A percentile compares a stretch with the other conserved stretches of the same genome.
Evolutionary conservation across 2,888 invertebrate species (phyloP).

Genomic region (Thymelicus sylvestris): DNA sequence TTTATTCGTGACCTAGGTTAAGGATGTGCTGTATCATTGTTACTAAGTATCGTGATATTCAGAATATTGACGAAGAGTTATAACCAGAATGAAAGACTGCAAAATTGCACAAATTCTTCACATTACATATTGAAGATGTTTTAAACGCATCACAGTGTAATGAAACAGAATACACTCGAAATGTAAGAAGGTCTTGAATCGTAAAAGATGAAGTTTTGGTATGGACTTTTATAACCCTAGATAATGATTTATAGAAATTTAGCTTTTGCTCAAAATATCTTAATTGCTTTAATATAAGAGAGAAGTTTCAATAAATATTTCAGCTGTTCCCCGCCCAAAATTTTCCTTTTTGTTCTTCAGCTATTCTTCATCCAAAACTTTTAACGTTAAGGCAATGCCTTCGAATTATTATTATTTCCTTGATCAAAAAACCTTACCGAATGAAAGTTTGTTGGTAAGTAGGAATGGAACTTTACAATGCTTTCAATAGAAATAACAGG

Average conservation of each 20-base stretch:
- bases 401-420: constrained; percentile 2
- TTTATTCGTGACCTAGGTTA: not conserved
- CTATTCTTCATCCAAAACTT: constrained; percentile 1
- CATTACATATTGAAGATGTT: too few species aligned
- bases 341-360: not conserved
- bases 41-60: not conserved
- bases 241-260: too few species aligned
- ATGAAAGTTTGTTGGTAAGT: constrained; percentile 2
- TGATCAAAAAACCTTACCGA: not conserved
- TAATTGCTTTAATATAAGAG: not conserved
- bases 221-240: too few species aligned
- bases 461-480: constrained; percentile 6
- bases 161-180: too few species aligned
- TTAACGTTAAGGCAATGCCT: not conserved
- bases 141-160: too few species aligned
- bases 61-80: not conserved
- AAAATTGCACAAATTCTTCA: too few species aligned
- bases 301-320: not conserved
- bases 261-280: too few species aligned
- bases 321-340: not conserved
- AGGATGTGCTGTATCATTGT: not conserved
- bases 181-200: too few species aligned
- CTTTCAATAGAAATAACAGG: constrained; percentile 18
- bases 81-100: too few species aligned
- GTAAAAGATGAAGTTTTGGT: too few species aligned